Evolutionary conservation across 2,797 vertebrate species (phyloP).

Genomic region (Borostomias antarcticus): DNA sequence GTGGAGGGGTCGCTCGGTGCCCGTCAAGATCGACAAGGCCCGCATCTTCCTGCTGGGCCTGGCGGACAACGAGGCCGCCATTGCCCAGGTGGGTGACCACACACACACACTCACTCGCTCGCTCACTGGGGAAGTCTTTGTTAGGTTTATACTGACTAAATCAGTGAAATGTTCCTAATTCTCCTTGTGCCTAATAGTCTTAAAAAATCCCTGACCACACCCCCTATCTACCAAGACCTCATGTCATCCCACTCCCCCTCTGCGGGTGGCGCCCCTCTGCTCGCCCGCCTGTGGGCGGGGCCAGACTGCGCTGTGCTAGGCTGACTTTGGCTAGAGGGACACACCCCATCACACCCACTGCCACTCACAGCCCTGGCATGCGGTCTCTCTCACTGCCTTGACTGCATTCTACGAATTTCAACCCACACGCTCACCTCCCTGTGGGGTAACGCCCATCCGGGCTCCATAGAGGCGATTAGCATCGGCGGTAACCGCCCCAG

Average conservation of each 20-base stretch:
- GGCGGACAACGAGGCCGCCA: constrained; percentile 93
- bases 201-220: constrained; percentile 19
- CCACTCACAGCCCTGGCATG: constrained; percentile 66
- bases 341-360: constrained; percentile 53
- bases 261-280: constrained; percentile 15
- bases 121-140: no score
- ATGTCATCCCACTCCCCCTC: neutral
- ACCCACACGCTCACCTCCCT: constrained; percentile 34
- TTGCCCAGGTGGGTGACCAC: constrained; percentile 82
- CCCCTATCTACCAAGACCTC: no score
- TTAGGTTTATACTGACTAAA: neutral
- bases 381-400: constrained; percentile 32
- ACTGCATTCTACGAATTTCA: constrained; percentile 70
- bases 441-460: constrained; percentile 49
- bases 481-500: constrained; percentile 10
- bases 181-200: no score
- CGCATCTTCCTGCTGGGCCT: constrained; percentile 92
- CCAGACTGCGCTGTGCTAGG: neutral
- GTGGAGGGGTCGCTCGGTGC: constrained; percentile 91
- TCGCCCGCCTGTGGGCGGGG: neutral
- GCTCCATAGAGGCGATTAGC: constrained; percentile 34
- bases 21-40: constrained; percentile 96
- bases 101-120: neutral
- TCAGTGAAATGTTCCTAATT: no score
- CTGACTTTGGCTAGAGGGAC: constrained; percentile 12